Evolutionary conservation across 2,113 vertebrate genomes (phyloP), one percentile per base, ranked within the genome.

Genomic region (Rana temporaria): DNA sequence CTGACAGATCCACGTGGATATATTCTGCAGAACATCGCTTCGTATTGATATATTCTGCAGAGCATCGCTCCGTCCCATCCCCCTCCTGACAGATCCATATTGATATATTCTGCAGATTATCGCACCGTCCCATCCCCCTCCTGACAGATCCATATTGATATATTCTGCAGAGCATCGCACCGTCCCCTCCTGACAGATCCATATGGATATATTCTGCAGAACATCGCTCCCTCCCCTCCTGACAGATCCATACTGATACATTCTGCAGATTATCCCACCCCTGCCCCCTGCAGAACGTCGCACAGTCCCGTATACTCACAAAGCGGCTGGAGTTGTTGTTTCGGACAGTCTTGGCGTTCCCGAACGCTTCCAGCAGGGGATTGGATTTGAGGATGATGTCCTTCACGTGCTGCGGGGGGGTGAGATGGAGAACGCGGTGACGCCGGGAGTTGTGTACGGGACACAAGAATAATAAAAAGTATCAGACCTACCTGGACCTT

Each of bases 321-420:
- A 95, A 95, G 87, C 95, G 90, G 86, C 94, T 95, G 42, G 95
- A 95, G 86, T 95, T 95, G 92, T 95, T 95, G 91, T 95, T 38
- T 38, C 34, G 4, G 34, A 38, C 34, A 5, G 34, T 38, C 6
- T 38, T 38, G 34, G 34, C 34, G 34, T 38, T 38, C 34, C 34
- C 34, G 34, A 95, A 95, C 0, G 95, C 95, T 85, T 95, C 95
- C 71, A 95, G 90, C 26, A 95, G 91, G 0, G 95, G 95, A 84
- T 95, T 95, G 82, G 95, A 95, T 88, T 95, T 93, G 19, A 95
- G 90, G 85, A 95, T 95, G 81, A 95, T 95, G 73, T 95, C 94
- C 87, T 95, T 95, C 1, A 95, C 94, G 2, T 92, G 93, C 95
- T 95, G 86, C 5, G 16, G 73, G 4, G 16, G 73, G 4, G 30